phyloP scores from a whole-genome alignment of 1,140 invertebrate species.

The Temnothorax longispinosus region DNA sequence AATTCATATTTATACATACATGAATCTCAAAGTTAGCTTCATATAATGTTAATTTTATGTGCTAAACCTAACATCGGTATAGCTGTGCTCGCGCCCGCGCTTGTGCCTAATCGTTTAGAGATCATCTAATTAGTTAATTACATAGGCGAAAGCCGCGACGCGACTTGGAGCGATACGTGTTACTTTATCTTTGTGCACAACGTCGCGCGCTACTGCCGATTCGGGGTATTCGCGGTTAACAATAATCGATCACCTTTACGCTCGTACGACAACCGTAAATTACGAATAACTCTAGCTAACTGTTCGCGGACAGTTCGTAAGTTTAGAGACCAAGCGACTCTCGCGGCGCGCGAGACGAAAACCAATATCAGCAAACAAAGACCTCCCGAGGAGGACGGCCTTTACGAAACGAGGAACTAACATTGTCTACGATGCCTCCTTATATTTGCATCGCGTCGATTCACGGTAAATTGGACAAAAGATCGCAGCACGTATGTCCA shows the following conservation, averaged over 20 bases:
- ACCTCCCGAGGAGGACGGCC: not conserved
- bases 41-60: not conserved
- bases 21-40: not conserved
- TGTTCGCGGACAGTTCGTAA: constrained; percentile 1
- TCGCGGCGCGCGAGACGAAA: constrained; percentile 64
- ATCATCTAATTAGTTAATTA: constrained; percentile 54
- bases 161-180: not conserved
- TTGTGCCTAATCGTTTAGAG: constrained; percentile 16
- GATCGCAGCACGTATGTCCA: not conserved
- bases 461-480: not conserved
- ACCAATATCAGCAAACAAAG: constrained; percentile 67
- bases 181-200: not conserved
- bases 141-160: constrained; percentile 14
- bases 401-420: constrained; percentile 54
- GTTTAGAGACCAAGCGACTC: constrained; percentile 19
- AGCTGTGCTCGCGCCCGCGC: not conserved
- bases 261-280: constrained; percentile 28
- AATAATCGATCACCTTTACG: constrained; percentile 8
- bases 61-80: not conserved
- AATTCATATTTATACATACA: not conserved
- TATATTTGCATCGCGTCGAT: constrained; percentile 1
- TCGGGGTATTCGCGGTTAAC: not conserved
- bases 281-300: constrained; percentile 29
- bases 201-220: not conserved
- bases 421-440: constrained; percentile 18